Evolutionary conservation across 2,113 vertebrate species (phyloP).

Genomic region (Mus pahari): DNA sequence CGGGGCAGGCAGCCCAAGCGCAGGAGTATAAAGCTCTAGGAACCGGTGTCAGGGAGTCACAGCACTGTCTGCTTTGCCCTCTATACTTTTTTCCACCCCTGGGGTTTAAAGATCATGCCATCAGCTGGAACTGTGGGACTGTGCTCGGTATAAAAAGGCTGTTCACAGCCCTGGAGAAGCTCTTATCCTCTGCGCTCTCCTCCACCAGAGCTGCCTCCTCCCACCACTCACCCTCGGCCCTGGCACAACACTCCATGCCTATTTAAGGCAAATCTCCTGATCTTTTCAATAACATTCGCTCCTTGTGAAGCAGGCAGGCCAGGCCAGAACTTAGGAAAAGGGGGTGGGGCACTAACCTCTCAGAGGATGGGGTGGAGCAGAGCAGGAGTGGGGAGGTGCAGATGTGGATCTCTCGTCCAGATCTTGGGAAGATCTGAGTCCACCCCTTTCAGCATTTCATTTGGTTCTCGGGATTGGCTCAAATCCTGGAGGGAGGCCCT

Average conservation of each 20-base stretch:
- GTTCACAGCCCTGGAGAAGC: neutral
- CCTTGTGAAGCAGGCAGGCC: conserved; percentile 49
- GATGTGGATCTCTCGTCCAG: neutral
- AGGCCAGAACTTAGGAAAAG: conserved; percentile 23
- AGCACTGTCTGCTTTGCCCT: neutral
- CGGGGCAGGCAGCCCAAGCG: neutral
- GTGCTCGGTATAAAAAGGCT: neutral
- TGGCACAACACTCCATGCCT: conserved; percentile 67
- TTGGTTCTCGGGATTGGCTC: neutral
- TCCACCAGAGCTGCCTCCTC: conserved; percentile 32
- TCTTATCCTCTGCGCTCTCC: neutral
- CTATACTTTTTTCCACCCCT: neutral
- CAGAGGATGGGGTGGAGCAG: neutral
- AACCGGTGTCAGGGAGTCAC: neutral
- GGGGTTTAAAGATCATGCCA: neutral
- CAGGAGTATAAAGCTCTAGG: neutral
- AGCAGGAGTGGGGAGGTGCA: accelerated
- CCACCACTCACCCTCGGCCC: neutral
- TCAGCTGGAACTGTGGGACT: neutral
- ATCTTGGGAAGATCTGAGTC: neutral
- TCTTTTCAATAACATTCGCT: conserved; percentile 75
- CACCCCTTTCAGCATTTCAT: neutral
- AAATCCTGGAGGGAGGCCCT: neutral
- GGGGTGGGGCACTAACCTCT: neutral
- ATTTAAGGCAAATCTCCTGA: conserved; percentile 81